Conservation (phyloP, 2,113 vertebrate species). For the Otus sunia region DNA sequence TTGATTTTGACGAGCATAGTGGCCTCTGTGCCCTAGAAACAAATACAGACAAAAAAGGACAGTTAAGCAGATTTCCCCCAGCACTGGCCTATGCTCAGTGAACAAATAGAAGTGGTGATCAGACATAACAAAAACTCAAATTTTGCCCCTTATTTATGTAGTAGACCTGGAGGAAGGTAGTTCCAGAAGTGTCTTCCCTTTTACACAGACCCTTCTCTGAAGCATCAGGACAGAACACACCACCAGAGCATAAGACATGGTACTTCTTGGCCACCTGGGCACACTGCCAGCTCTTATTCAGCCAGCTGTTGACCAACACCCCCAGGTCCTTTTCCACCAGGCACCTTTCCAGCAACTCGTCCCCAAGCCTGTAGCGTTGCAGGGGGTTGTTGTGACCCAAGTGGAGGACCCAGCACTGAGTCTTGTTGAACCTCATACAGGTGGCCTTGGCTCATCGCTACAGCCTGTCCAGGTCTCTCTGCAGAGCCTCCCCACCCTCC, state of each 20-base stretch:
- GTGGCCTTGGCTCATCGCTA: no score
- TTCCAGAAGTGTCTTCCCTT: neutral
- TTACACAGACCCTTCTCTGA: neutral
- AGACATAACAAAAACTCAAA: neutral
- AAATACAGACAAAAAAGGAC: neutral
- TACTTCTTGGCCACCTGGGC: neutral
- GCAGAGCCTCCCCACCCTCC: no score
- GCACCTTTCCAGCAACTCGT: no score
- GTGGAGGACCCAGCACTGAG: no score
- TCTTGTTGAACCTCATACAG: no score
- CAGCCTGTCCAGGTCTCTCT: no score
- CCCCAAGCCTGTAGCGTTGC: no score
- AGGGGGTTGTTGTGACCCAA: no score
- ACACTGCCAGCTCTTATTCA: no score
- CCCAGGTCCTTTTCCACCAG: no score
- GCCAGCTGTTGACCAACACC: no score
- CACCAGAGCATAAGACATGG: neutral
- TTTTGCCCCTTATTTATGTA: neutral
- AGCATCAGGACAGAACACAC: neutral
- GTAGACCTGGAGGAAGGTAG: neutral
- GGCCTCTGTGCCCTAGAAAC: conserved; percentile 86
- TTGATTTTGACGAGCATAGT: conserved; percentile 91
- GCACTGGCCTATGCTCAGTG: neutral
- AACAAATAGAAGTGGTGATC: neutral
- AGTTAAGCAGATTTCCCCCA: neutral